Evolutionary conservation across 1,140 invertebrate species (phyloP), one percentile per base, ranked within the genome.

Genomic region (Micrasema longulum): DNA sequence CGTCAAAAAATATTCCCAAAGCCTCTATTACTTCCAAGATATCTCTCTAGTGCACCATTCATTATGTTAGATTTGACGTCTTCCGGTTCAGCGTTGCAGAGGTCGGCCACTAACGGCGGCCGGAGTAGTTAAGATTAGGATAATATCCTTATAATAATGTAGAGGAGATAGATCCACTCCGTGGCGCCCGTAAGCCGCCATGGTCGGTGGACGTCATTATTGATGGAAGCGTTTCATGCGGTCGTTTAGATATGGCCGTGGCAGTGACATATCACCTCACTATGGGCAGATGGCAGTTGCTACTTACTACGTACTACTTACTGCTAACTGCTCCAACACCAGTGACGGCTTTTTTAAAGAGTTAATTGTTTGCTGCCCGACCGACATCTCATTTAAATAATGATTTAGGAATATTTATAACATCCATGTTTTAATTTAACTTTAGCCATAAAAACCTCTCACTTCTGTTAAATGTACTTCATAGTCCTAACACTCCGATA

Each of bases 281-380:
- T 10, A 31, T 10, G 23, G 66, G 41, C 60, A 64, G 60, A 64
- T 64, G 43, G 43, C 43, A 64, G 57, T 36, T 55, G 35, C 52
- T 55, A 14, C 14, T 48, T n/a, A 72, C 77, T 77, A 7, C 26
- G 26, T n/a, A n/a, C n/a, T n/a, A n/a, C n/a, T n/a, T n/a, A n/a
- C n/a, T n/a, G n/a, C n/a, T n/a, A n/a, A n/a, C n/a, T n/a, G n/a
- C n/a, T n/a, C n/a, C n/a, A n/a, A n/a, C n/a, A 31, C 26, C 26
- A 31, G 26, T 2, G 26, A 7, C 26, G 26, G 26, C 3, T 31
- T 31, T 31, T 31, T 31, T 4, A 2, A 31, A 7, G 26, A 31
- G 26, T n/a, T n/a, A n/a, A n/a, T n/a, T n/a, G n/a, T n/a, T n/a
- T n/a, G n/a, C n/a, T n/a, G n/a, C n/a, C n/a, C n/a, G n/a, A n/a